A percentile compares a stretch with the other conserved stretches of the same genome.
phyloP scores from a whole-genome alignment of 2,113 vertebrate genomes.

The Eira barbara region DNA sequence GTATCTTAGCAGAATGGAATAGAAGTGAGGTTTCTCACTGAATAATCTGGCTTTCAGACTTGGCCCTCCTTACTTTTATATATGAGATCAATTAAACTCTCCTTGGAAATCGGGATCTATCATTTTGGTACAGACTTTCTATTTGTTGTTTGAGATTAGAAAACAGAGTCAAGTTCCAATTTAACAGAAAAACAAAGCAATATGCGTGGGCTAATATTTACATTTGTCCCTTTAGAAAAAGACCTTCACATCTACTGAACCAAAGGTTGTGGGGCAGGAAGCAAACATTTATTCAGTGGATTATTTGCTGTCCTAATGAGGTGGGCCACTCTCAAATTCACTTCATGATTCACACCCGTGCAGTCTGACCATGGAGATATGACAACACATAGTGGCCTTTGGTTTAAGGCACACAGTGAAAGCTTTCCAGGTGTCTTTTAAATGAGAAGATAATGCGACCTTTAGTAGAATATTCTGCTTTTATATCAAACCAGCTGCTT shows the following conservation, averaged over 20 bases:
- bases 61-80: not conserved
- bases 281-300: not conserved
- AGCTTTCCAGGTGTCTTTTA: not conserved
- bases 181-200: not conserved
- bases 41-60: not conserved
- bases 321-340: not conserved
- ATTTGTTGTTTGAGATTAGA: not conserved
- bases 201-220: not conserved
- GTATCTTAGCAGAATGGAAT: not conserved
- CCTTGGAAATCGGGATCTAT: not conserved
- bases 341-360: not conserved
- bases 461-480: not conserved
- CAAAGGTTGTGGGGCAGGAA: not conserved
- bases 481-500: not conserved
- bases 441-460: not conserved
- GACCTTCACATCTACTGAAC: not conserved
- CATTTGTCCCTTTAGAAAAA: not conserved
- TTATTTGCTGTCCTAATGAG: not conserved
- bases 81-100: not conserved
- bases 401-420: not conserved
- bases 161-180: not conserved
- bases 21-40: not conserved
- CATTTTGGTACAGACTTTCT: not conserved
- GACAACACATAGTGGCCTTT: not conserved
- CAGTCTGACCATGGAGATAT: not conserved